phyloP scores from a whole-genome alignment of 2,888 invertebrate species.

The Pomacea canaliculata region DNA sequence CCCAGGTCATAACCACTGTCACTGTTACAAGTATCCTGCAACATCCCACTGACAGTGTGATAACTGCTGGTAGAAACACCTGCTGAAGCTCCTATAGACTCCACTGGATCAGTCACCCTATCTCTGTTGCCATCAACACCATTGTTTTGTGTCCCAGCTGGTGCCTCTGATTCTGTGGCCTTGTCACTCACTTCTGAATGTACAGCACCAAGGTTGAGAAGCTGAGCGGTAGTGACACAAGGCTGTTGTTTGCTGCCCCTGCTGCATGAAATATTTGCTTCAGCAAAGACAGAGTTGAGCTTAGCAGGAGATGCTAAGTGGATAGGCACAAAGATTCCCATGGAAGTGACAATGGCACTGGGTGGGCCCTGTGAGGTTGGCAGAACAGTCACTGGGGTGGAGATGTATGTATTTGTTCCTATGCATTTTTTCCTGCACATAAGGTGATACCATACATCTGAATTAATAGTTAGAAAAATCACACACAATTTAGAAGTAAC shows the following conservation, averaged over 20 bases:
- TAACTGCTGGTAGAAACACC: too few species aligned
- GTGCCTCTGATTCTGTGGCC: too few species aligned
- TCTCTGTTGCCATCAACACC: too few species aligned
- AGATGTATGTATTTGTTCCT: background rate
- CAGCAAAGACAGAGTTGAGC: constrained; percentile 4
- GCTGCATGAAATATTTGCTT: background rate
- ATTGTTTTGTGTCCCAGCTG: too few species aligned
- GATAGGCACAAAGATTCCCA: constrained; percentile 25
- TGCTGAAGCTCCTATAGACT: too few species aligned
- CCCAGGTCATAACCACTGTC: too few species aligned
- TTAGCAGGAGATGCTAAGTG: constrained; percentile 14
- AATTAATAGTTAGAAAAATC: background rate
- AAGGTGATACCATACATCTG: background rate
- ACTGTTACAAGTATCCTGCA: too few species aligned
- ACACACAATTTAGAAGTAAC: background rate
- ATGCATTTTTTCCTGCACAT: background rate
- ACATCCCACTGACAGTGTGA: too few species aligned
- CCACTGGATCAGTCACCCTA: too few species aligned
- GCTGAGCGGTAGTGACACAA: too few species aligned
- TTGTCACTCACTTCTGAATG: too few species aligned
- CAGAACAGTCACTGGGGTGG: constrained; percentile 6
- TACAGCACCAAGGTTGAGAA: too few species aligned
- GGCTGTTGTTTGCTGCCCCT: background rate
- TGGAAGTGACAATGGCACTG: constrained; percentile 20
- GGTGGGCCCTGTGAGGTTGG: constrained; percentile 4